Evolutionary conservation across 2,888 invertebrate genomes (phyloP).

Genomic region (Auanema freiburgensis): DNA sequence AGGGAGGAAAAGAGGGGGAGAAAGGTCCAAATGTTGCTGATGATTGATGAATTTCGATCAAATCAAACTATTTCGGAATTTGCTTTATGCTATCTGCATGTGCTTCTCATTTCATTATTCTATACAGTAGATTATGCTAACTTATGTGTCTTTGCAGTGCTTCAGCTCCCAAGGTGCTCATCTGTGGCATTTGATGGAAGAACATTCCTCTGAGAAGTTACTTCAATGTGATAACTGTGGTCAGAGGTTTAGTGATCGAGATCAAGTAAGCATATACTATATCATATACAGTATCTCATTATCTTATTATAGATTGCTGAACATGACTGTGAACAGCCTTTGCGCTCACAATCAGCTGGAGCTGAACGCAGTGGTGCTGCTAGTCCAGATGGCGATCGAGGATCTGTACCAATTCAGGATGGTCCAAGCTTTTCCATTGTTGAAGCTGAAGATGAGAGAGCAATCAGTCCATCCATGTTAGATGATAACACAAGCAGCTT

Average conservation of each 20-base stretch:
- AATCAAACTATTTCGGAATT: no score
- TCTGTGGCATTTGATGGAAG: constrained; percentile 44
- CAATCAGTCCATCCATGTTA: background rate
- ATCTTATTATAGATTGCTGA: no score
- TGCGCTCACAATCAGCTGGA: constrained; percentile 6
- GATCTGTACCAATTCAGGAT: constrained; percentile 15
- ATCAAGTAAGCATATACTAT: constrained; percentile 28
- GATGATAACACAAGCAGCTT: background rate
- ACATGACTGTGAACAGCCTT: background rate
- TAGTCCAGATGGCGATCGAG: constrained; percentile 17
- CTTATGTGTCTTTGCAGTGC: constrained; percentile 36
- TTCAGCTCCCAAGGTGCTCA: constrained; percentile 38
- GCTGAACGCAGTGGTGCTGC: constrained; percentile 8
- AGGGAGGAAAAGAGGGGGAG: no score
- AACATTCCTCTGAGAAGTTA: constrained; percentile 35
- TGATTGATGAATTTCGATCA: no score
- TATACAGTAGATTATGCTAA: no score
- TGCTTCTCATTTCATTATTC: no score
- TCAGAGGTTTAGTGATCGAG: constrained; percentile 30
- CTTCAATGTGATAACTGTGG: constrained; percentile 42
- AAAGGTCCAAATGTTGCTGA: no score
- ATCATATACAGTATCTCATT: background rate
- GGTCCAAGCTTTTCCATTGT: constrained; percentile 15
- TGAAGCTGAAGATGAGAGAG: background rate
- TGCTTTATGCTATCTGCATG: no score